Base-by-base conservation (phyloP, 2,797 vertebrate genomes). In the Danionella dracula region DNA sequence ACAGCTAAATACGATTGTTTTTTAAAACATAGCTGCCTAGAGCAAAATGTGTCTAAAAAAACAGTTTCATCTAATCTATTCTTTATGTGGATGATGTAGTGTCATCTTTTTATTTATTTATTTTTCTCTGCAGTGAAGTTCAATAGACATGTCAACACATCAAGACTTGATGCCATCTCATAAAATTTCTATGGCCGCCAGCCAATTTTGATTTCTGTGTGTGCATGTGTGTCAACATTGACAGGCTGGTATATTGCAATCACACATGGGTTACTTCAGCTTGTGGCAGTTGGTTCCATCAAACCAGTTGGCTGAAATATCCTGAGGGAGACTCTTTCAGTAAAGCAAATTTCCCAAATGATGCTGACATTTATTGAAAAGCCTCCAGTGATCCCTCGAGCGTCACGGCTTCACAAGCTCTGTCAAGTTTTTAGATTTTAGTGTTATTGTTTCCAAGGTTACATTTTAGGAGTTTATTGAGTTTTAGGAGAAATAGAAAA, bases 121-220 rank as follows among this genome's bases (percentile, higher is more conserved):
- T 56, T 56, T 44, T 71, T 21, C 79, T 75, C 67, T 72, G 16
- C 21, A 58, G 54, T 1, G 66, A 76, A 69, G 76, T 82, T 85
- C 83, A 75, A 83, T 84, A 79, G 44, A 78, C 76, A 70, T 80
- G 82, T 81, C 82, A 79, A 31, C 54, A 41, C 71, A 64, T 75
- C 66, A 63, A 37, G 67, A 74, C 63, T 44, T 44, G 32, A 70
- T 51, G 20, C 45, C 58, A 53, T 79, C 81, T 81, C 74, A 79
- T 68, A 67, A 78, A 60, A 13, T 17, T 46, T 37, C 32, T 64
- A 64, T 78, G 44, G 20, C 37, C 72, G 38, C 66, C 42, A 48
- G 73, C 42, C 45, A 76, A 61, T 50, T 29, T 48, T 42, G 64
- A 27, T 70, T 78, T 61, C 15, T 41, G 38, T 34, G 44, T 27